These are phyloP conservation scores for Liolophura sinensis DNA, from an alignment of 1,140 invertebrate genomes.

Conservation along the genomic window DNA sequence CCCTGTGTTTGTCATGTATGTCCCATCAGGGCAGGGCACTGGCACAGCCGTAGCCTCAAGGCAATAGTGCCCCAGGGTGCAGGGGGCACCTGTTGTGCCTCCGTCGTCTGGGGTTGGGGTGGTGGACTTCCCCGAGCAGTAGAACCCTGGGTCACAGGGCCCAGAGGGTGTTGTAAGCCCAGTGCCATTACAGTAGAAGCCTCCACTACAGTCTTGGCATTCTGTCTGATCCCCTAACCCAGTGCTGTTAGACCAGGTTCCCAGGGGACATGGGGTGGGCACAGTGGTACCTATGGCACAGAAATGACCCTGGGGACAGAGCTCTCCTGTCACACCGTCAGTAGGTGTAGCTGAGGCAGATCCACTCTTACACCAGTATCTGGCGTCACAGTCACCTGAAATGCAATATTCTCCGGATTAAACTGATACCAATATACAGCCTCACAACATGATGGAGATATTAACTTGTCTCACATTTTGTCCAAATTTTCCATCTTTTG, in stretches of 20 bases:
- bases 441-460: too few species aligned
- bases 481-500: neutral
- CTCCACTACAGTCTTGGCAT: constrained; percentile 43
- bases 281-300: constrained; percentile 39
- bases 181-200: constrained; percentile 47
- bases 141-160: constrained; percentile 45
- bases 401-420: neutral
- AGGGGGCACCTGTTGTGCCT: constrained; percentile 34
- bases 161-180: constrained; percentile 45
- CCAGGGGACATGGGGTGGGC: constrained; percentile 43
- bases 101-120: constrained; percentile 40
- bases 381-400: constrained; percentile 43
- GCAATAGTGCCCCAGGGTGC: constrained; percentile 48
- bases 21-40: constrained; percentile 44
- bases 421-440: too few species aligned
- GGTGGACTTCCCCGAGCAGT: constrained; percentile 33
- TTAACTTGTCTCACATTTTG: neutral
- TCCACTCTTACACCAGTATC: constrained; percentile 52
- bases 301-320: constrained; percentile 47
- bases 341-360: constrained; percentile 41
- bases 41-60: constrained; percentile 42
- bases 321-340: constrained; percentile 44
- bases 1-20: constrained; percentile 43
- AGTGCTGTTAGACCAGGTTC: constrained; percentile 49
- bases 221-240: constrained; percentile 34